Evolutionary conservation across 2,797 vertebrate species (phyloP), one percentile per base, ranked within the genome.

Genomic region (Mus spretus): DNA sequence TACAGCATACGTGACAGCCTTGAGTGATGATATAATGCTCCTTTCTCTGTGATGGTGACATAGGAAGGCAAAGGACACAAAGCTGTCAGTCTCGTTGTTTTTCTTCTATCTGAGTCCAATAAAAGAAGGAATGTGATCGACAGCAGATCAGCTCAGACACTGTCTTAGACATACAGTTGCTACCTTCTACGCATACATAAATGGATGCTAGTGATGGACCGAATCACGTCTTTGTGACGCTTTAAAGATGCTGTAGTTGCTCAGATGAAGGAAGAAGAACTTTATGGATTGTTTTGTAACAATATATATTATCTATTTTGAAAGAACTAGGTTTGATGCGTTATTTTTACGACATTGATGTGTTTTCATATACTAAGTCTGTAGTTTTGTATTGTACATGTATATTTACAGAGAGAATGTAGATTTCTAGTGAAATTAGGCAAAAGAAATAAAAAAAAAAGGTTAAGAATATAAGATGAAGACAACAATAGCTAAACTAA

Each of bases 61-160:
- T 88, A 98, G 98, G 98, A 98, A 97, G 84, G 97, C 98, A 98
- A 98, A 98, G 98, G 98, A 98, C 98, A 98, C 96, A 96, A 97
- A 98, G 87, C 98, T 98, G 98, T 98, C 98, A 98, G 87, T 98
- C 98, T 98, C 96, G n/a, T 98, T 98, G 98, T 98, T 98, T 98
- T 98, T 98, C 97, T 98, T 98, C 96, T 94, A 95, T 97, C 96
- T 98, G 96, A 97, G 97, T 98, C 97, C 98, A 98, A 98, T 98
- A 98, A 98, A 98, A 97, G 94, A 75, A 97, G 90, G 97, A 97
- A 94, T 72, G 86, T 98, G 98, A 98, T 94, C 97, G 98, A 98
- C 95, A 96, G 97, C 94, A 91, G n/a, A 96, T 6, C 92, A 97
- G 96, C 94, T 94, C 1, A 24, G 96, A 95, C 91, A 97, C 44